These are phyloP conservation scores for Neomorphus geoffroyi DNA, from an alignment of 2,797 vertebrate genomes.

Conservation along the genomic window DNA sequence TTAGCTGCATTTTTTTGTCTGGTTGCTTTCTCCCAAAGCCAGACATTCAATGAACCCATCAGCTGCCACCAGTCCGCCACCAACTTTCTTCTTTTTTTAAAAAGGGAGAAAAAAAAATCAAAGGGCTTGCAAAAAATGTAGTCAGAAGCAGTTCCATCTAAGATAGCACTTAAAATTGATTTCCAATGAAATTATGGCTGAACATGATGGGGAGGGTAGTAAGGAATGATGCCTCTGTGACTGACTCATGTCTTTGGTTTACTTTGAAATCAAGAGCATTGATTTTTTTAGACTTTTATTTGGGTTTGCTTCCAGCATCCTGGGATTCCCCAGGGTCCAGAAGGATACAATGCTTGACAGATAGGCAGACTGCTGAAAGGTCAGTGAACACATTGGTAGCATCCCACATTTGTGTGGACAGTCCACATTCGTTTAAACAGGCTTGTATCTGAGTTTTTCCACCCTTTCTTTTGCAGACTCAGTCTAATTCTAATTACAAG, in stretches of 20 bases:
- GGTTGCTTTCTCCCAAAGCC: background rate
- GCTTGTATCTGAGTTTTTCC: background rate
- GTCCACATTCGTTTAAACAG: background rate
- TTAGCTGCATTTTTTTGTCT: background rate
- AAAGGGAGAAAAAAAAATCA: background rate
- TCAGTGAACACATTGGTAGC: conserved; percentile 35
- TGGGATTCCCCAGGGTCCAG: conserved; percentile 82
- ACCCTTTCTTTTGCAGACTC: background rate
- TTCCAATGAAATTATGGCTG: conserved; percentile 7
- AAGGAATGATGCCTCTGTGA: background rate
- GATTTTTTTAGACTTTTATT: conserved; percentile 23
- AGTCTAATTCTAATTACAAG: background rate
- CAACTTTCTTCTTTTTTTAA: background rate
- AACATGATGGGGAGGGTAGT: background rate
- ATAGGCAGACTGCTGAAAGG: conserved; percentile 85
- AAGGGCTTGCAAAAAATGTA: background rate
- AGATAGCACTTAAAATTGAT: conserved; percentile 44
- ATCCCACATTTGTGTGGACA: background rate
- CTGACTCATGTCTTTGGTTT: conserved; percentile 1
- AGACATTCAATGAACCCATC: background rate
- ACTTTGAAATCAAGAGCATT: conserved; percentile 29
- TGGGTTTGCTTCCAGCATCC: conserved; percentile 72
- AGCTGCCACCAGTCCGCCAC: background rate
- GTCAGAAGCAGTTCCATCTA: background rate
- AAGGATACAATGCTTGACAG: conserved; percentile 79